Evolutionary conservation across 2,113 vertebrate species (phyloP).

Genomic region (Channa argus): DNA sequence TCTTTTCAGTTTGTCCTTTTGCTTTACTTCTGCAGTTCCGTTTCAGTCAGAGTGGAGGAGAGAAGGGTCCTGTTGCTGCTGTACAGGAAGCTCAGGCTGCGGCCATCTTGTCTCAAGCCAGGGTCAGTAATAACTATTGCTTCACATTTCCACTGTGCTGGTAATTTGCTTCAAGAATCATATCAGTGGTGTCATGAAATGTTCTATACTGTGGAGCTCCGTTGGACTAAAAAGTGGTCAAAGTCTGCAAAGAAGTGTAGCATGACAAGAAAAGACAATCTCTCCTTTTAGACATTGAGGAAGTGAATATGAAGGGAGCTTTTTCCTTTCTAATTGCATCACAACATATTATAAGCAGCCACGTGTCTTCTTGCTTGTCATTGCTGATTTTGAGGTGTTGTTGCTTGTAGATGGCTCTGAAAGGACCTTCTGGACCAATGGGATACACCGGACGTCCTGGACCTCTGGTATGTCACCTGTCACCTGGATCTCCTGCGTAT

Average conservation of each 20-base stretch:
- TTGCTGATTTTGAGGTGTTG: slow-evolving; percentile 10
- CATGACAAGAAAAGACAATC: too few species aligned
- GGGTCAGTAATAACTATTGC: slow-evolving; percentile 84
- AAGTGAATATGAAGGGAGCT: too few species aligned
- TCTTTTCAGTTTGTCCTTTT: neutral
- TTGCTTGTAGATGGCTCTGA: slow-evolving; percentile 91
- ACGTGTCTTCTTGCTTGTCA: neutral
- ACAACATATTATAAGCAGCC: neutral
- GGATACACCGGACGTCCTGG: slow-evolving; percentile 96
- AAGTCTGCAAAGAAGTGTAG: neutral
- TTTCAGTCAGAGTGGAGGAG: slow-evolving; percentile 92
- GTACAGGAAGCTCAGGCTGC: slow-evolving; percentile 97
- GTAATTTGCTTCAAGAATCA: fast-evolving
- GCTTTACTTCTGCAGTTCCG: slow-evolving; percentile 86
- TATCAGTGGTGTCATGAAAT: too few species aligned
- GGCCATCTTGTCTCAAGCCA: slow-evolving; percentile 96
- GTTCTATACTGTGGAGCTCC: too few species aligned
- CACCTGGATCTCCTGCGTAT: neutral
- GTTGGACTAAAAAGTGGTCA: neutral
- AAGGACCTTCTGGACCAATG: slow-evolving; percentile 96
- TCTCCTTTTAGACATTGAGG: too few species aligned
- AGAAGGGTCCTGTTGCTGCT: slow-evolving; percentile 93
- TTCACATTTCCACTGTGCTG: neutral
- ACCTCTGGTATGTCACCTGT: slow-evolving; percentile 88
- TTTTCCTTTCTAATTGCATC: too few species aligned